phyloP scores from a whole-genome alignment of 2,113 vertebrate species.

The Prunella himalayana region DNA sequence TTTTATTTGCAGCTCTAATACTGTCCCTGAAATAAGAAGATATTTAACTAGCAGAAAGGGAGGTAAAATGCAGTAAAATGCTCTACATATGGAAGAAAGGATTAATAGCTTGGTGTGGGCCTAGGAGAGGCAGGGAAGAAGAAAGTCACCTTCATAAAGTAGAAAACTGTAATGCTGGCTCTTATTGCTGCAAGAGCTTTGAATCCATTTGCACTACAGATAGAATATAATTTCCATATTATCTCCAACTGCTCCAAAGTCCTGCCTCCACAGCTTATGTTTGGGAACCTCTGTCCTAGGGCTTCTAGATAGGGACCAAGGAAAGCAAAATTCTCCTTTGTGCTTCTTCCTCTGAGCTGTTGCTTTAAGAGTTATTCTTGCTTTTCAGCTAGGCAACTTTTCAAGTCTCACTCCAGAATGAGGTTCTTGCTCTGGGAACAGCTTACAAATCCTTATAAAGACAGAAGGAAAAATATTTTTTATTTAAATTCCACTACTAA shows the following conservation, averaged over 20 bases:
- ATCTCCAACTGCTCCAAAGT: background rate
- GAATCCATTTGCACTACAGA: background rate
- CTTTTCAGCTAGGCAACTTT: background rate
- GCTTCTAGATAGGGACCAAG: background rate
- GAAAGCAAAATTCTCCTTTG: background rate
- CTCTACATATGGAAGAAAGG: background rate
- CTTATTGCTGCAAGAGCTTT: background rate
- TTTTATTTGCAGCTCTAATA: background rate
- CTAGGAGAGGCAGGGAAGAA: background rate
- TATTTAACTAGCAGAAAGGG: background rate
- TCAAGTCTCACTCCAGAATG: background rate
- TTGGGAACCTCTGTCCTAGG: background rate
- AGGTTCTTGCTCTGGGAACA: background rate
- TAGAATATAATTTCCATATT: background rate
- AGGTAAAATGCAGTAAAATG: background rate
- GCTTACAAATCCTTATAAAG: background rate
- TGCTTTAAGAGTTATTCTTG: background rate
- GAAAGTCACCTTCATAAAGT: background rate
- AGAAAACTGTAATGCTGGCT: background rate
- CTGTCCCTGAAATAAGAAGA: background rate
- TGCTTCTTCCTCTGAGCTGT: background rate
- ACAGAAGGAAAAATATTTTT: background rate
- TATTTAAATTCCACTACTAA: background rate
- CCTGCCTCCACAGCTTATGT: background rate
- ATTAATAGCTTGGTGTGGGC: background rate